Evolutionary conservation across 2,888 invertebrate genomes (phyloP), one percentile per base, ranked within the genome.

Genomic region (Teinopalpus imperialis): DNA sequence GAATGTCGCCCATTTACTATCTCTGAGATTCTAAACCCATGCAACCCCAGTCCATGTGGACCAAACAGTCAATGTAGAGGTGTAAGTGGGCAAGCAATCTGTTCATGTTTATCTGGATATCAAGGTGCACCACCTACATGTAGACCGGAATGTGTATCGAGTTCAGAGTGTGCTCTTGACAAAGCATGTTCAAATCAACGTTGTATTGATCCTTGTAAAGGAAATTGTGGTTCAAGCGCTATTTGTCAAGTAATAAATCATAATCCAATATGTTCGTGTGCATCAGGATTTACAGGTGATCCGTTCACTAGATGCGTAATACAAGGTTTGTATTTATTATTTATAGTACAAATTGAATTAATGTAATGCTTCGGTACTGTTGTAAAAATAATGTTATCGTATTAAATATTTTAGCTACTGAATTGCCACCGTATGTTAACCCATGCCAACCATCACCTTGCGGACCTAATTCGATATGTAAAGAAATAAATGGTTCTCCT

Each of bases 371-470:
- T n/a, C n/a, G n/a, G n/a, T n/a, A n/a, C n/a, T n/a, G n/a, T n/a
- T n/a, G n/a, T n/a, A n/a, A n/a, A n/a, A n/a, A n/a, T n/a, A n/a
- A n/a, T n/a, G n/a, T n/a, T n/a, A n/a, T n/a, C n/a, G n/a, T n/a
- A n/a, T n/a, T n/a, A n/a, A n/a, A n/a, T n/a, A n/a, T n/a, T n/a
- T n/a, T n/a, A 87, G 87, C 76, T 57, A 34, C 57, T 7, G 63
- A 66, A 53, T 65, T 68, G 41, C 66, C 72, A 45, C 53, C 59
- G 24, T 86, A 75, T 47, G 64, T 80, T 2, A 85, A 86, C 54
- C 93, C 92, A 3, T 95, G 95, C 63, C 87, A 90, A 58, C 94
- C 94, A 13, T 93, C 94, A 5, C 94, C 94, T 0, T 95, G 95
- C 69, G 95, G 95, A 10, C 90, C 94, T 3, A 93, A 93, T 61